These are phyloP conservation scores for Mesembrinibis cayennensis DNA, from an alignment of 2,113 vertebrate genomes.

Conservation along the genomic window DNA sequence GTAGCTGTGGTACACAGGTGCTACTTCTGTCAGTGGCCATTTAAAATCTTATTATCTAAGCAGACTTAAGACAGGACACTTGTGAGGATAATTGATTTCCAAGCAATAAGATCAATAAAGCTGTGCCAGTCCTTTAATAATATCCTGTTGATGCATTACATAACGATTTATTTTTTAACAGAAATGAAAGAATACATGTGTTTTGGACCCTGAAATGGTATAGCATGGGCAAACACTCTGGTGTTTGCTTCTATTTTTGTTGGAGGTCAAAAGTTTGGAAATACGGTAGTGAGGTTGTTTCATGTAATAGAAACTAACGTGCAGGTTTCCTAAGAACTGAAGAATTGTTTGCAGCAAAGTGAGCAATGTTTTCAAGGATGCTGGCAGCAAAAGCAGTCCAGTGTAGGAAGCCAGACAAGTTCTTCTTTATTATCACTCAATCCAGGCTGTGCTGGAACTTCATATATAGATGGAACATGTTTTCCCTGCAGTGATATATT, in stretches of 20 bases:
- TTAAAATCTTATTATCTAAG: background rate
- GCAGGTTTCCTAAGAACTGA: background rate
- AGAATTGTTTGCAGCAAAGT: background rate
- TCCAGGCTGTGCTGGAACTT: background rate
- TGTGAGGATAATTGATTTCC: background rate
- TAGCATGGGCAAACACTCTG: accelerated
- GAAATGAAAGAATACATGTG: background rate
- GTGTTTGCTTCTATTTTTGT: background rate
- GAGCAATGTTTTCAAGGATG: background rate
- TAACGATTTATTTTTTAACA: background rate
- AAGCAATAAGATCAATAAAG: background rate
- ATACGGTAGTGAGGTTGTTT: background rate
- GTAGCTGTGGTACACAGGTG: background rate
- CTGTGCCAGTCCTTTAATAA: background rate
- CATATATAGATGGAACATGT: background rate
- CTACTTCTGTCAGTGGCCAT: background rate
- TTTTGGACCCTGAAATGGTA: background rate
- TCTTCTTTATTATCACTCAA: background rate
- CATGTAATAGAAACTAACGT: background rate
- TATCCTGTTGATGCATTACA: background rate
- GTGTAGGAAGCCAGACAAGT: background rate
- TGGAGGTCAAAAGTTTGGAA: background rate
- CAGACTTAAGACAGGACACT: background rate
- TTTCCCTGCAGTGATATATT: background rate
- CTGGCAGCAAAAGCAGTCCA: background rate